Evolutionary conservation across 2,888 invertebrate genomes (phyloP).

Genomic region (Notocelia uddmanniana): DNA sequence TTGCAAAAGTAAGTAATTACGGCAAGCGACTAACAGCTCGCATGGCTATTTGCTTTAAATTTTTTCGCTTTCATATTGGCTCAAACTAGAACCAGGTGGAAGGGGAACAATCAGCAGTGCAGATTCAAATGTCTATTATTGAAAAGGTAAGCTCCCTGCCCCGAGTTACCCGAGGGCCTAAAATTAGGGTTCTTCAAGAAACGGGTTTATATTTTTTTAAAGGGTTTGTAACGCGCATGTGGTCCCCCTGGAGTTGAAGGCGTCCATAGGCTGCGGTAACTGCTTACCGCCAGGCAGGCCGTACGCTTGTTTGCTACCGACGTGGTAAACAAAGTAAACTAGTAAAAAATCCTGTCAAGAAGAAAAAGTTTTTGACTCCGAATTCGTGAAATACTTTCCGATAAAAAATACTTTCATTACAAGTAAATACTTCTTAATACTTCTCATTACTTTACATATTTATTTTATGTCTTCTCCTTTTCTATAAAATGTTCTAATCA

Average conservation of each 20-base stretch:
- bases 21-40: conserved; percentile 54
- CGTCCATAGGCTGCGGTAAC: too few species aligned
- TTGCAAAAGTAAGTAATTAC: conserved; percentile 49
- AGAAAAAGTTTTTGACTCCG: background rate
- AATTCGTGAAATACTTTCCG: background rate
- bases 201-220: too few species aligned
- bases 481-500: background rate
- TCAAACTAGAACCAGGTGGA: conserved; percentile 11
- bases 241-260: too few species aligned
- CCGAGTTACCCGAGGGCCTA: too few species aligned
- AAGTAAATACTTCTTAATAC: background rate
- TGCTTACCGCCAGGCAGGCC: too few species aligned
- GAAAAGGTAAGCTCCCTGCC: background rate
- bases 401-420: background rate
- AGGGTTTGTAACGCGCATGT: too few species aligned
- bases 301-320: too few species aligned
- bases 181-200: too few species aligned
- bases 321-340: too few species aligned
- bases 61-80: conserved; percentile 59
- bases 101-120: conserved; percentile 31
- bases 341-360: background rate
- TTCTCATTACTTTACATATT: background rate
- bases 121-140: background rate
- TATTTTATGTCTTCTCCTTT: background rate
- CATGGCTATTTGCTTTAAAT: conserved; percentile 61